These are phyloP conservation scores for Frankliniella fusca DNA, from an alignment of 2,888 invertebrate species.

Conservation along the genomic window DNA sequence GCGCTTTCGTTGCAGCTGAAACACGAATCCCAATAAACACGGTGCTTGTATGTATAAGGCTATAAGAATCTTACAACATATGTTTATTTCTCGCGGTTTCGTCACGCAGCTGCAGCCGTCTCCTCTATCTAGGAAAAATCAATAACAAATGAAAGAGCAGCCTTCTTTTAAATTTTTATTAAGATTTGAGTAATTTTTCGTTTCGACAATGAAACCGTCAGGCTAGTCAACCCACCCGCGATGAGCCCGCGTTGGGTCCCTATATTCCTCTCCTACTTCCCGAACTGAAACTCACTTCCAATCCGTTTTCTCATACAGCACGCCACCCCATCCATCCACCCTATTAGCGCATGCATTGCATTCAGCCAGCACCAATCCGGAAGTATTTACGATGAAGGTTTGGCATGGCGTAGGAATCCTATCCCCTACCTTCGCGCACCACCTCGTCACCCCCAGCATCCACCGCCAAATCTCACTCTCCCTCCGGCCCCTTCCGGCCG, in stretches of 20 bases:
- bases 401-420: conserved; percentile 6
- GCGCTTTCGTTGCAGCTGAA: no score
- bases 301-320: not conserved
- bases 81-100: no score
- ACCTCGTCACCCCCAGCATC: not conserved
- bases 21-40: no score
- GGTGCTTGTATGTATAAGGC: no score
- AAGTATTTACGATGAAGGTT: conserved; percentile 16
- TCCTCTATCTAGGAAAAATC: not conserved
- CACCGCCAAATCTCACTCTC: conserved; percentile 4
- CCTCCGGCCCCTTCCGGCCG: not conserved
- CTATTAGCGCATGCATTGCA: conserved; percentile 17
- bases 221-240: not conserved
- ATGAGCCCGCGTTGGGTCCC: not conserved
- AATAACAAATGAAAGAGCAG: not conserved
- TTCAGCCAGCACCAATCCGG: not conserved
- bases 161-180: no score
- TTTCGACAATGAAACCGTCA: not conserved
- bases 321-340: not conserved
- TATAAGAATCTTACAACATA: no score
- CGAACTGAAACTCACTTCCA: not conserved
- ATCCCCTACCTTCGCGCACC: conserved; percentile 22
- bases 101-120: no score
- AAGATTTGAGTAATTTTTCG: no score
- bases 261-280: not conserved